A percentile compares a stretch with the other conserved stretches of the same genome.
phyloP scores from a whole-genome alignment of 1,140 invertebrate species.

The Eufriesea mexicana region DNA sequence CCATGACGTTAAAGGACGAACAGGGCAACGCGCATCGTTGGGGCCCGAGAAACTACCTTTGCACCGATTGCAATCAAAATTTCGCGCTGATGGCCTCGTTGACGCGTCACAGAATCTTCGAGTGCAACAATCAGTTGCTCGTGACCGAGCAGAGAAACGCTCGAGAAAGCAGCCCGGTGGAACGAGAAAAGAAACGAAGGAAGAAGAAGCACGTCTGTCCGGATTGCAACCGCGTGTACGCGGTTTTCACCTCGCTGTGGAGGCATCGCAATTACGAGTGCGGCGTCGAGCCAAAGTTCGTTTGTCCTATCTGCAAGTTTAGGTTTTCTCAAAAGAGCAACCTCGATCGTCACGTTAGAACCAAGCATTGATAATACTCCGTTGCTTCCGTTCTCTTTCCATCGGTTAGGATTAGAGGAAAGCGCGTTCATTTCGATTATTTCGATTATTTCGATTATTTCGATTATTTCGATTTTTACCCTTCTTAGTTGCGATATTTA shows the following conservation, averaged over 20 bases:
- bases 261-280: conserved; percentile 84
- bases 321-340: conserved; percentile 82
- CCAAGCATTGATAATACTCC: conserved; percentile 63
- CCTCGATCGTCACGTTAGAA: conserved; percentile 76
- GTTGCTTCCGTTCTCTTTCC: too few species aligned
- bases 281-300: conserved; percentile 82
- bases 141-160: background rate
- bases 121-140: conserved; percentile 41
- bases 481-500: too few species aligned
- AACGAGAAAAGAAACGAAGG: conserved; percentile 33
- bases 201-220: conserved; percentile 80
- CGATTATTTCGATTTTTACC: too few species aligned
- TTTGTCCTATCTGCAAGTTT: conserved; percentile 77
- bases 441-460: too few species aligned
- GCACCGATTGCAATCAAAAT: conserved; percentile 76
- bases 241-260: conserved; percentile 80
- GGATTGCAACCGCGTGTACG: conserved; percentile 81
- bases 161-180: background rate
- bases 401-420: background rate
- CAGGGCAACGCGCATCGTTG: conserved; percentile 36
- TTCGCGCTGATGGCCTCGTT: conserved; percentile 80
- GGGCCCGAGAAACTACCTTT: conserved; percentile 70
- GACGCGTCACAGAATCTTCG: conserved; percentile 75
- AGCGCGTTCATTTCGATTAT: too few species aligned
- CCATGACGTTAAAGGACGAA: conserved; percentile 63